Evolutionary conservation across 2,113 vertebrate species (phyloP), one percentile per base, ranked within the genome.

Genomic region (Scatophagus argus): DNA sequence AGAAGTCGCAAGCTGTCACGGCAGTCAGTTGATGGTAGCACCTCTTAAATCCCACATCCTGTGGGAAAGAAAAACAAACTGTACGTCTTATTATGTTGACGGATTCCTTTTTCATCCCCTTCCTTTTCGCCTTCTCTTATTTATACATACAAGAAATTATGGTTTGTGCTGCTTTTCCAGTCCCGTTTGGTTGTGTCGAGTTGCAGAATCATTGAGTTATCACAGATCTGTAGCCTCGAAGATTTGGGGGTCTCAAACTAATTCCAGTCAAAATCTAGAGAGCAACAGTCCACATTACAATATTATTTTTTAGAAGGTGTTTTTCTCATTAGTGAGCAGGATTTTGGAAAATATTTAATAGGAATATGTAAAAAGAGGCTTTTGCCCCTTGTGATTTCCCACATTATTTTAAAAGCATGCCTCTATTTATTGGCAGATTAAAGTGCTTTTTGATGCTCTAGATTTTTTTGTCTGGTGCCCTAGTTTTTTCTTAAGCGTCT

Each of bases 401-500:
- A 14, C 58, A 56, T 83, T 82, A 75, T 51, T 71, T 76, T 75
- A 80, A 83, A 78, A 80, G 61, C 82, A 78, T 27, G 19, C 44
- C 41, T 85, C 44, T 16, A 29, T 86, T 81, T 77, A 86, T 81
- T 85, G 64, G 27, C 67, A 79, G 70, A 88, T 87, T 69, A 74
- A 87, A 85, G 49, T 52, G 62, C 74, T 59, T 65, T 66, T 62
- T 68, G 65, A 84, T 84, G 82, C 72, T 90, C 60, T 38, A 72
- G 60, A 76, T 78, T 65, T 83, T 65, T 83, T 47, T 54, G 75
- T 74, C 70, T 84, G 81, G 65, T 7, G 66, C 62, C 62, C 71
- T 70, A 74, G 44, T 87, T 90, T 73, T n/a, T 65, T 79, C 44
- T 76, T 47, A 58, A 63, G 23, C 59, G 68, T 78, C 76, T 84